These are phyloP conservation scores for Melanerpes formicivorus DNA, from an alignment of 2,113 vertebrate genomes.

Conservation along the genomic window DNA sequence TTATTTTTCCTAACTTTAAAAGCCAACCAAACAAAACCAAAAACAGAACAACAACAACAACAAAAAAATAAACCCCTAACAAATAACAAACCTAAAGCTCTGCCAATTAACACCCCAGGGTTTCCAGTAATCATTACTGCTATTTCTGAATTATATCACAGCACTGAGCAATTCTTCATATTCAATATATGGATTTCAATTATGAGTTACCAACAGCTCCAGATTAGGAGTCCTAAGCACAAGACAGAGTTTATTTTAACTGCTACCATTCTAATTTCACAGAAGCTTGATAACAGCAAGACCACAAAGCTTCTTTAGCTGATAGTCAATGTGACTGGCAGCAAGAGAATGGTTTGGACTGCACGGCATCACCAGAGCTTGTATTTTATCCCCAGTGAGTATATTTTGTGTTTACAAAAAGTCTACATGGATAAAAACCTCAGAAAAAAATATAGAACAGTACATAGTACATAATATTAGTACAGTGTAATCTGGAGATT, in stretches of 20 bases:
- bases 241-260: neutral
- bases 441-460: rapidly evolving
- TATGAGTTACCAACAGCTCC: neutral
- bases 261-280: neutral
- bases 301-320: neutral
- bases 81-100: neutral
- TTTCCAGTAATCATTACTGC: neutral
- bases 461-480: too few species aligned
- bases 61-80: neutral
- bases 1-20: neutral
- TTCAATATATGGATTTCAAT: neutral
- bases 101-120: neutral
- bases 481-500: neutral
- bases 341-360: neutral
- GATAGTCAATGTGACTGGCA: neutral
- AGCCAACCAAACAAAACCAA: neutral
- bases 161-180: neutral
- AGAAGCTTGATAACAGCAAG: neutral
- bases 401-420: neutral
- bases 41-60: neutral
- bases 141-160: neutral
- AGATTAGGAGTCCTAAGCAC: neutral
- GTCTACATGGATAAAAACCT: neutral
- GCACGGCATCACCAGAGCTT: neutral
- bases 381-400: too few species aligned